Conservation (phyloP, 2,888 invertebrate genomes). For the Folsomia manolachei region DNA sequence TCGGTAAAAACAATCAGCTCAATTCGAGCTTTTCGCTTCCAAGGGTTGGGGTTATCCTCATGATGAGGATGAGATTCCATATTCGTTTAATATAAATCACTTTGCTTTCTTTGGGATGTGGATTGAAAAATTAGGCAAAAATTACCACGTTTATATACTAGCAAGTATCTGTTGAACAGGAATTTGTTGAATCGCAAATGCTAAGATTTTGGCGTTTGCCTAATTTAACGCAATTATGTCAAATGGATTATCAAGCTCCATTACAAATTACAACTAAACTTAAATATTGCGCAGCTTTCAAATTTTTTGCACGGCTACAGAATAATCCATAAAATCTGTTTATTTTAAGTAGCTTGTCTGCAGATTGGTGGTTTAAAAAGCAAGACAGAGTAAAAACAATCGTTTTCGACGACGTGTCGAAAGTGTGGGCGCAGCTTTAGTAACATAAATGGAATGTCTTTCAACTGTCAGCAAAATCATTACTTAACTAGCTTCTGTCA, state of each 20-base stretch:
- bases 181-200: too few species aligned
- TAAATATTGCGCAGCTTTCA: too few species aligned
- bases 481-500: background rate
- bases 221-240: too few species aligned
- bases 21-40: slow-evolving; percentile 39
- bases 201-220: too few species aligned
- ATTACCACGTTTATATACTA: too few species aligned
- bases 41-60: slow-evolving; percentile 43
- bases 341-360: background rate
- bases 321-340: slow-evolving; percentile 9
- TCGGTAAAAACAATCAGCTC: slow-evolving; percentile 33
- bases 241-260: too few species aligned
- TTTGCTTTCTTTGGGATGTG: too few species aligned
- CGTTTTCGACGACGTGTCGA: background rate
- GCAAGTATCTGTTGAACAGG: too few species aligned
- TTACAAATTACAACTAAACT: too few species aligned
- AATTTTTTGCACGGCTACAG: too few species aligned
- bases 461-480: slow-evolving; percentile 9
- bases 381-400: background rate
- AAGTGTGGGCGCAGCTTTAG: background rate
- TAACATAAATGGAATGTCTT: background rate
- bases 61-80: background rate
- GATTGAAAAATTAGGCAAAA: too few species aligned
- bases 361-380: background rate
- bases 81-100: too few species aligned